phyloP scores from a whole-genome alignment of 2,888 invertebrate species.

The Asteroscopus sphinx region DNA sequence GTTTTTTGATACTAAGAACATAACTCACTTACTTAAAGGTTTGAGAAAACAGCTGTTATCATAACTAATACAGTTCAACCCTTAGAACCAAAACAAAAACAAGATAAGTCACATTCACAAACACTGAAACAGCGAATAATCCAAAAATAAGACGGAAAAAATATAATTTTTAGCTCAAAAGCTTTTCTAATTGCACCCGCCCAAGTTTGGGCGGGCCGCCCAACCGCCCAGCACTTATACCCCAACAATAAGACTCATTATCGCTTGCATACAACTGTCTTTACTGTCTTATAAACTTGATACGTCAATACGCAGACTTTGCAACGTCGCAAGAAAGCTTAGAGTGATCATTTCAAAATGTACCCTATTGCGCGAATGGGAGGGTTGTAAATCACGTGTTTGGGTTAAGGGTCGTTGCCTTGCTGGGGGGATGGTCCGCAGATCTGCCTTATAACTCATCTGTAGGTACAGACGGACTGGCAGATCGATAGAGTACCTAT shows the following conservation, averaged over 20 bases:
- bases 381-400: conserved; percentile 56
- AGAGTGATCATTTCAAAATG: conserved; percentile 73
- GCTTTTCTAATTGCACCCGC: conserved; percentile 84
- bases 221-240: conserved; percentile 70
- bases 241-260: conserved; percentile 75
- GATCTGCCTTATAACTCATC: conserved; percentile 83
- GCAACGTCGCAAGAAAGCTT: conserved; percentile 82
- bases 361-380: conserved; percentile 67
- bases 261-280: conserved; percentile 72
- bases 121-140: conserved; percentile 64
- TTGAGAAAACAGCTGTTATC: neutral
- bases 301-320: conserved; percentile 77
- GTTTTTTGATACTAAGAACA: too few relatives aligned
- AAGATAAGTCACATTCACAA: conserved; percentile 33
- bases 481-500: conserved; percentile 84
- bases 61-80: conserved; percentile 1
- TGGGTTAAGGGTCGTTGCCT: conserved; percentile 74
- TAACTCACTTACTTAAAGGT: too few relatives aligned
- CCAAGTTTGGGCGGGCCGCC: conserved; percentile 80
- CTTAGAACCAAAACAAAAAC: conserved; percentile 16
- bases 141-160: conserved; percentile 69
- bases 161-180: conserved; percentile 77
- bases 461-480: conserved; percentile 76
- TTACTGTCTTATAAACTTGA: conserved; percentile 84
- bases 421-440: conserved; percentile 68